Evolutionary conservation across 2,888 invertebrate genomes (phyloP).

Genomic region (Oxyteleia sp.): DNA sequence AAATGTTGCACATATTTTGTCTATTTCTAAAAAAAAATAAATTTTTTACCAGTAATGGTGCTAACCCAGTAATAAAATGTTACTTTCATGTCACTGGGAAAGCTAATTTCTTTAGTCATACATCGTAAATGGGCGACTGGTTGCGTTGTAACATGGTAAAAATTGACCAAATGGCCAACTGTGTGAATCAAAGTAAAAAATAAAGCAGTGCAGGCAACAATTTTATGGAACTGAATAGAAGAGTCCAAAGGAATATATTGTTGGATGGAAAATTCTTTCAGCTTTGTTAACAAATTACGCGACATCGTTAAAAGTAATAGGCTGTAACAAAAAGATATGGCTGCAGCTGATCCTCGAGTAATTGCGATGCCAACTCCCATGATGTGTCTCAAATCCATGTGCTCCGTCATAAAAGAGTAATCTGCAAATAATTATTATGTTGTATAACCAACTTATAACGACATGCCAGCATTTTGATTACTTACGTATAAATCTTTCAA

Average conservation of each 20-base stretch:
- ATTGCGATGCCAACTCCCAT: constrained; percentile 99
- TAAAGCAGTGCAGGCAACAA: constrained; percentile 97
- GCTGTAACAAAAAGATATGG: constrained; percentile 97
- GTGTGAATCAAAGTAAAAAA: constrained; percentile 97
- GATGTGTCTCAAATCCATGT: constrained; percentile 97
- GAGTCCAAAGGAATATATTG: constrained; percentile 98
- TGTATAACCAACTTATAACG: background rate
- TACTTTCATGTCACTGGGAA: constrained; percentile 97
- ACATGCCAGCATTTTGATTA: too few species aligned
- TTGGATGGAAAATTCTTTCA: constrained; percentile 97
- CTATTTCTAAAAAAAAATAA: too few species aligned
- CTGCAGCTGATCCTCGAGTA: constrained; percentile 97
- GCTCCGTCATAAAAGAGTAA: constrained; percentile 98
- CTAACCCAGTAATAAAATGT: constrained; percentile 98
- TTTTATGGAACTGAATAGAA: constrained; percentile 98
- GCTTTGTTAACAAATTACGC: constrained; percentile 95
- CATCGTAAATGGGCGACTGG: constrained; percentile 97
- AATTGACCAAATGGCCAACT: constrained; percentile 98
- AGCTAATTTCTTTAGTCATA: constrained; percentile 97
- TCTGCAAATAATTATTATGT: constrained; percentile 88
- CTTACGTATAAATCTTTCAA: constrained; percentile 97
- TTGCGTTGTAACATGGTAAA: constrained; percentile 98
- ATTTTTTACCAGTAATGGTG: constrained; percentile 95
- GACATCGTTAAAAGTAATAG: constrained; percentile 97
- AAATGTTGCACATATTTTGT: too few species aligned